phyloP scores from a whole-genome alignment of 2,113 vertebrate species.

The Cepphus grylle region DNA sequence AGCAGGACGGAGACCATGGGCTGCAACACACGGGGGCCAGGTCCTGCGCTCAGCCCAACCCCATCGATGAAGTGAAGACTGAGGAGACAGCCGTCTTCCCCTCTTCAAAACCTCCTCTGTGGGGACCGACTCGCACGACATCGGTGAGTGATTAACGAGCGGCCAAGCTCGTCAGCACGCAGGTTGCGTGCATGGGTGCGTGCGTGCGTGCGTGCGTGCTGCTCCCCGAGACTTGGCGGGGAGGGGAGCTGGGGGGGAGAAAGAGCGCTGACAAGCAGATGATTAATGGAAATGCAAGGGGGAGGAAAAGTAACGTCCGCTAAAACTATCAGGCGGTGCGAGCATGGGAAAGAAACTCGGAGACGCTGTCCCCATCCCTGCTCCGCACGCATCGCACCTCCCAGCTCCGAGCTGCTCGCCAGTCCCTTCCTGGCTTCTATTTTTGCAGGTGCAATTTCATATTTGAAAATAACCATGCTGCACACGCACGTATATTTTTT shows the following conservation, averaged over 20 bases:
- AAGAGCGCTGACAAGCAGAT: constrained; percentile 46
- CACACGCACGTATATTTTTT: not conserved
- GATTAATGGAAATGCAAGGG: constrained; percentile 61
- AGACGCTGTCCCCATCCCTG: constrained; percentile 6
- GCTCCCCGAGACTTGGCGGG: not conserved
- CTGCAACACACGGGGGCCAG: not conserved
- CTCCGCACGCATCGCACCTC: not conserved
- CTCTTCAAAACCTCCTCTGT: not conserved
- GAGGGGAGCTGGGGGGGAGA: not conserved
- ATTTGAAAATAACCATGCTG: constrained; percentile 54
- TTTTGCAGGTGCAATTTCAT: constrained; percentile 55
- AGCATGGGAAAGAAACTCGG: constrained; percentile 49
- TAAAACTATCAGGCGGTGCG: constrained; percentile 12
- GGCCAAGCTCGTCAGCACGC: not conserved
- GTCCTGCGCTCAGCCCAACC: not conserved
- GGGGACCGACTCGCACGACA: not conserved
- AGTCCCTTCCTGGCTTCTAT: constrained; percentile 52
- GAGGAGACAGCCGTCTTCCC: not conserved
- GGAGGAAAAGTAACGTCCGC: constrained; percentile 52
- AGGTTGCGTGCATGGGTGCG: constrained; percentile 39
- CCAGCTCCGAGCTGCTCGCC: not conserved
- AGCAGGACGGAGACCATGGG: rapidly evolving
- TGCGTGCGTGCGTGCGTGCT: not conserved
- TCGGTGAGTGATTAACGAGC: not conserved
- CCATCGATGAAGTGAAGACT: rapidly evolving